Evolutionary conservation across 2,113 vertebrate species (phyloP), one percentile per base, ranked within the genome.

Genomic region (Thryonomys swinderianus): DNA sequence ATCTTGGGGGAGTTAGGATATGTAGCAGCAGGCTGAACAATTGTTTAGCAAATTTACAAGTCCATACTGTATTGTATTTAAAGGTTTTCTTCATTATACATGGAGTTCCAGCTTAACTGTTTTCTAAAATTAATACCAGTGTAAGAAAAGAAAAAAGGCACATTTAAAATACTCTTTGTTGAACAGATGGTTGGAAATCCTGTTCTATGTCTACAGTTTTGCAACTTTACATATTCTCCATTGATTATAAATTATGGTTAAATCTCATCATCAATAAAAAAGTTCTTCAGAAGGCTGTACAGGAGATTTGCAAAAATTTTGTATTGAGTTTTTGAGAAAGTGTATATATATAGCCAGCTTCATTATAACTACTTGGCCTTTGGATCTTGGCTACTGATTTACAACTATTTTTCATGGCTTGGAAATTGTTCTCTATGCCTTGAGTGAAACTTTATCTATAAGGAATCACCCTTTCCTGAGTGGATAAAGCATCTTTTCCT

Each of bases 41-140:
- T 67, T 85, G 53, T 88, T 95, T 76, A 95, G 59, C 51, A 85
- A 92, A 92, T 92, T 62, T 95, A 42, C 9, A 87, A 95, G 90
- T 10, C 37, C 71, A 21, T 3, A 13, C 9, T 37, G 88, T 76
- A 42, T 27, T 93, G 59, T 91, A 16, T 84, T 97, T 95, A 76
- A 93, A 89, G 86, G 57, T 84, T 42, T 86, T 59, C 42, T 89
- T 40, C 57, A 86, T 85, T 83, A 51, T 93, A 76, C 79, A 89
- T 51, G 79, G 78, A 95, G 13, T 85, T 12, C 32, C 25, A 85
- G 2, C 48, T 90, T 94, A 82, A 83, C 18, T 57, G 3, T 94
- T 92, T 78, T 93, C 59, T 95, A 69, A 96, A 96, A 90, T 83
- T 96, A 90, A 79, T 90, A 85, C 18, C 45, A 96, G 66, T 78